Evolutionary conservation across 2,888 invertebrate genomes (phyloP), one percentile per base, ranked within the genome.

Genomic region (Campaea margaritaria): DNA sequence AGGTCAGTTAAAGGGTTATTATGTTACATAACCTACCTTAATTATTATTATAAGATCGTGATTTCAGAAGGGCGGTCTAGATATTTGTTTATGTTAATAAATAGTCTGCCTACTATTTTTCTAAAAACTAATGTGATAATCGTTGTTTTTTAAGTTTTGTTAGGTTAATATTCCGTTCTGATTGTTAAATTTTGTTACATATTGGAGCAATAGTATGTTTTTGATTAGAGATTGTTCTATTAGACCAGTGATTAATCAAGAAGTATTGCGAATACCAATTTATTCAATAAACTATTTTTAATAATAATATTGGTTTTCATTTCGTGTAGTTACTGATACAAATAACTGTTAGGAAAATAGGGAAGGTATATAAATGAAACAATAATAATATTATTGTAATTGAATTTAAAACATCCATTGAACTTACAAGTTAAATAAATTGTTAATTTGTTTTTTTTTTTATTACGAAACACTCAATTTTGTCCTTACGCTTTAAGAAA

Each of bases 211-310:
- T 12, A n/a, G n/a, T n/a, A n/a, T 44, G 0, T 13, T 46, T 46
- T 41, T 52, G 47, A 52, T 14, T 14, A 34, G 36, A 43, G 28
- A 28, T 42, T 57, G 21, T 41, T 28, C 13, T 21, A 2, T 41
- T 13, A 21, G 34, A 14, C 16, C 45, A 54, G 43, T 68, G 52
- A 65, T 64, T 68, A 46, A 64, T 68, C 50, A 65, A 68, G 63
- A 58, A 56, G 16, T 62, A 58, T 56, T 49, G 41, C 12, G 8
- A 12, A 36, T 62, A 68, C 66, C 68, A 60, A 58, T 67, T 64
- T 62, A 65, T 62, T 63, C 42, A 69, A 64, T 67, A 16, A 48
- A 47, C 15, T 9, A 34, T 10, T 58, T 61, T 53, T 45, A 13
- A n/a, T 59, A 21, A 39, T n/a, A 7, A n/a, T n/a, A n/a, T 34